Base-by-base conservation (phyloP, 2,113 vertebrate genomes). In the Caloenas nicobarica region DNA sequence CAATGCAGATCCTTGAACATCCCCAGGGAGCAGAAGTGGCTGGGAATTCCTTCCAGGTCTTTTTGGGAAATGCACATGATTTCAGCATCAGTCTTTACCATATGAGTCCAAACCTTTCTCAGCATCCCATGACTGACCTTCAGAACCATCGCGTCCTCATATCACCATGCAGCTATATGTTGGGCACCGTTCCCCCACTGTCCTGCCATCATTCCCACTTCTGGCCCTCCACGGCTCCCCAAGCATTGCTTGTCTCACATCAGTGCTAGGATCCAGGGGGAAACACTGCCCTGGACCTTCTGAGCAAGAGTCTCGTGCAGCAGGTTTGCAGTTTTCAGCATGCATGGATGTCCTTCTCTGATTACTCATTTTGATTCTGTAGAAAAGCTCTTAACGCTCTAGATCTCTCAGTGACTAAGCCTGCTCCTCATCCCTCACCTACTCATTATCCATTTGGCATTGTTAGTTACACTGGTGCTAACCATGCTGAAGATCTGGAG, bases 291-390 rank as follows among this genome's bases (percentile, higher is more conserved):
- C 16, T 57, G 42, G 8, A 69, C 16, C 38, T 91, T 19, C 71
- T 34, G 24, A 34, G 22, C 2, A 1, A 57, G 38, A 44, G 28
- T 40, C 22, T 3, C 16, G 48, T 14, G 13, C 11, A 85, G 21
- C 34, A n/a, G 24, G 5, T 56, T 68, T 81, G 48, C 22, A 64
- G 25, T 36, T 84, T 77, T 40, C 0, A 0, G 8, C 2, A 1
- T 2, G 0, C 3, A 0, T 42, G 21, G 14, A 56, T 5, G 33
- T 81, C 51, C 23, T 61, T 58, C 60, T 88, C 22, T 38, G 24
- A 11, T 54, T 66, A 26, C 26, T 7, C 10, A 34, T 64, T 53
- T 40, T 48, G 21, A 68, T 82, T 78, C 24, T 38, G 10, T 14
- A 58, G 40, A 54, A 70, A 83, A 91, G 19, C 25, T 42, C 17